Base-by-base conservation (phyloP, 2,113 vertebrate species). In the Rana temporaria region DNA sequence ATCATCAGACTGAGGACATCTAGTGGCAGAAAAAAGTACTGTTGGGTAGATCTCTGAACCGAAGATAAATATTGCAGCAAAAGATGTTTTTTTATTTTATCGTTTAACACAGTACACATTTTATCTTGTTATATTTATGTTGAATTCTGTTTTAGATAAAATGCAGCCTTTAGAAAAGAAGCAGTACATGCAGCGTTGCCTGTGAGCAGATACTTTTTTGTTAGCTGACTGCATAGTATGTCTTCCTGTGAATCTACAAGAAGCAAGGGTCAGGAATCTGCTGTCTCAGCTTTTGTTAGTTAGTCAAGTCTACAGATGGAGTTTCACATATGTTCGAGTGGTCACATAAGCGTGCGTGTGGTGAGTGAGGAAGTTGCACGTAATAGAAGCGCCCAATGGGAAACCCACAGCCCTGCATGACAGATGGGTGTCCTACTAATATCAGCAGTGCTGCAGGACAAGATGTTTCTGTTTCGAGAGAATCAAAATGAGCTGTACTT, bases 321-420 rank as follows among this genome's bases (percentile, higher is more conserved):
- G 1, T 26, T 63, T 48, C 57, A 52, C 59, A 63, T 48, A 12
- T 64, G 15, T 17, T 16, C 18, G 38, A 60, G 48, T 19, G 42
- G 9, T 53, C 62, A 65, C 20, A 78, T 65, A 63, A 52, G 24
- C 26, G 12, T 56, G 56, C 18, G 55, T 59, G 18, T 19, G 30
- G 26, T 32, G 68, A 26, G 16, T 20, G 76, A 78, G 76, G 63
- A 67, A 78, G 76, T 78, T 63, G 56, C 63, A 66, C 34, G 3
- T 67, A 67, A 74, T 32, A 67, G 14, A 17, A 20, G 20, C 52
- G 30, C 76, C 76, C 32, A 55, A 67, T 78, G 76, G 76, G 76
- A 78, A 78, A 78, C 62, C 76, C 76, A 67, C 75, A 78, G 62
- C 18, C 42, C 63, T 56, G 34, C 26, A 78, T 26, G 26, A 66